Conservation (phyloP, 2,797 vertebrate species). For the Hapalemur alaotrensis region DNA sequence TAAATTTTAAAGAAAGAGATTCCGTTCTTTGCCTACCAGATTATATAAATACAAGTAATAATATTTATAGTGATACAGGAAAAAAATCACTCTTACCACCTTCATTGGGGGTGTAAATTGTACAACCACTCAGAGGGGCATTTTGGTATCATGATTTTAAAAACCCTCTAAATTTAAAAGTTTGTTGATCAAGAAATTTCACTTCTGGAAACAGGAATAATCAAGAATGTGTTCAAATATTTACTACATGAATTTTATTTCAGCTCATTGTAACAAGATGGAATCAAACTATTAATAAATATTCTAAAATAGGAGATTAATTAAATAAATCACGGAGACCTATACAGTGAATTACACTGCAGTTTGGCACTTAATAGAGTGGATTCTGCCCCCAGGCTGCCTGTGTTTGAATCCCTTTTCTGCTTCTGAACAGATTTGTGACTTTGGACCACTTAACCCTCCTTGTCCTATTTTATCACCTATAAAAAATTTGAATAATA, state of each 20-base stretch:
- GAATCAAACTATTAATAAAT: not conserved
- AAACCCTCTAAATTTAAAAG: conserved; percentile 4
- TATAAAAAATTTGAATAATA: not conserved
- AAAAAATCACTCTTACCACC: not conserved
- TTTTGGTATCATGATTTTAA: not conserved
- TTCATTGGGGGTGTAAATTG: not conserved
- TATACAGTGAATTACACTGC: not conserved
- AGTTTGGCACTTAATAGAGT: not conserved
- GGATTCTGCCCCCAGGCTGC: not conserved
- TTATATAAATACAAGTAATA: not conserved
- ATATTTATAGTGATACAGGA: not conserved
- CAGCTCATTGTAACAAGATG: conserved; percentile 37
- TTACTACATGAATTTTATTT: conserved; percentile 17
- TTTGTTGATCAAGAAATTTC: not conserved
- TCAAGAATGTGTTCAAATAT: conserved; percentile 14
- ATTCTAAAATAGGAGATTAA: conserved; percentile 12
- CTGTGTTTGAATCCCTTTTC: not conserved
- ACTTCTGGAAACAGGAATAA: conserved; percentile 26
- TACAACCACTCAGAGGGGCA: not conserved
- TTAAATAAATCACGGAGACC: not conserved
- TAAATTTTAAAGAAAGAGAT: not conserved
- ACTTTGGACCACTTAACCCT: not conserved
- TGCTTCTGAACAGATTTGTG: not conserved
- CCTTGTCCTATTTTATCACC: not conserved
- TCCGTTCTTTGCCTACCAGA: not conserved